Conservation (phyloP, 2,888 invertebrate genomes). For the Lepidochrysops patricia region DNA sequence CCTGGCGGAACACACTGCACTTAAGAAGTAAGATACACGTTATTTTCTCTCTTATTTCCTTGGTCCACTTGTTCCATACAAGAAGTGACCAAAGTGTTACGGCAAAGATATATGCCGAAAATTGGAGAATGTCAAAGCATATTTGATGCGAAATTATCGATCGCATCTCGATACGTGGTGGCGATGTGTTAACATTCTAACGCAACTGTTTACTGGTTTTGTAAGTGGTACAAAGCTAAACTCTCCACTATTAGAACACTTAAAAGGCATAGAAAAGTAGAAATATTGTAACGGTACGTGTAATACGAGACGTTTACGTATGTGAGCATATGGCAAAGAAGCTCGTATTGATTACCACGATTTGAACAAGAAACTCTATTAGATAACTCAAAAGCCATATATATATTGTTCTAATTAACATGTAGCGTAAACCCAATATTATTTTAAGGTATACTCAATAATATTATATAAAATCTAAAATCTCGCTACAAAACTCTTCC, state of each 20-base stretch:
- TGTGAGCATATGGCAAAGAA: conserved; percentile 61
- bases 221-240: not conserved
- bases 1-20: not conserved
- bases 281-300: conserved; percentile 51
- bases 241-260: not conserved
- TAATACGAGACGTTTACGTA: conserved; percentile 51
- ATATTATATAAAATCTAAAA: not conserved
- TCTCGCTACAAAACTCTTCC: not conserved
- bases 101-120: not conserved
- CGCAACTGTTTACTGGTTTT: not conserved
- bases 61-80: not conserved
- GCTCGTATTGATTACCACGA: conserved; percentile 46
- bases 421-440: not conserved
- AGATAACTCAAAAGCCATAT: conserved; percentile 6
- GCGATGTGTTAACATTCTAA: not conserved
- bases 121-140: not conserved
- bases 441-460: not conserved
- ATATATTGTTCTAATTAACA: not conserved
- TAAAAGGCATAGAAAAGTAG: conserved; percentile 30
- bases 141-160: not conserved
- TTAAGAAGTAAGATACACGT: not conserved
- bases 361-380: conserved; percentile 16
- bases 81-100: not conserved
- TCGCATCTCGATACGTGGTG: not conserved
- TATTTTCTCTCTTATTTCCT: not conserved